A percentile compares a stretch with the other conserved stretches of the same genome.
Conservation (phyloP, 2,888 invertebrate genomes). For the Parochlus steinenii region DNA sequence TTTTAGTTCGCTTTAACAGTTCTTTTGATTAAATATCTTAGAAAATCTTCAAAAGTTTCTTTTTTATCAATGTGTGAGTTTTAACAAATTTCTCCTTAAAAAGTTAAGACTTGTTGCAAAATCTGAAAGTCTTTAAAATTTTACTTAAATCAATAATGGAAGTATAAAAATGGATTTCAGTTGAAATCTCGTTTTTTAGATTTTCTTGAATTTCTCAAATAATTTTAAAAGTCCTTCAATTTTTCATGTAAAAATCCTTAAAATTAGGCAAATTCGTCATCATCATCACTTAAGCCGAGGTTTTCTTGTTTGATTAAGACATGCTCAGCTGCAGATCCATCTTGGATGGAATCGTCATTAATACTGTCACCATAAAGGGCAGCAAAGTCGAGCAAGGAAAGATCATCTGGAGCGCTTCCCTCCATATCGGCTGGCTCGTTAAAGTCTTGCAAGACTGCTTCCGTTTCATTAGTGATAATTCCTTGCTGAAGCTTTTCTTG, state of each 20-base stretch:
- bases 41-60: too few species aligned
- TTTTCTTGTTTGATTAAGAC: slow-evolving; percentile 5
- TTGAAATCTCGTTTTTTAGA: neutral
- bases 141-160: too few species aligned
- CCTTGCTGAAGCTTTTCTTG: slow-evolving; percentile 4
- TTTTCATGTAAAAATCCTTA: too few species aligned
- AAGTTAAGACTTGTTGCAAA: too few species aligned
- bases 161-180: too few species aligned
- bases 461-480: neutral
- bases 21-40: too few species aligned
- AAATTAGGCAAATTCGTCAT: neutral
- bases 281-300: slow-evolving; percentile 1
- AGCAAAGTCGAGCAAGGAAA: neutral
- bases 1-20: too few species aligned
- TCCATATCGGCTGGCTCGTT: slow-evolving; percentile 5
- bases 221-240: too few species aligned
- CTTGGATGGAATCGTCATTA: neutral
- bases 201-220: neutral
- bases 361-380: slow-evolving; percentile 4
- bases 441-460: slow-evolving; percentile 4
- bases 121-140: too few species aligned
- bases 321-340: slow-evolving; percentile 1
- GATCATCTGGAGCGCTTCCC: neutral
- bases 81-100: too few species aligned
- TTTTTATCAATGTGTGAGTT: too few species aligned